phyloP scores from a whole-genome alignment of 2,113 vertebrate species.

The Lonchura striata region DNA sequence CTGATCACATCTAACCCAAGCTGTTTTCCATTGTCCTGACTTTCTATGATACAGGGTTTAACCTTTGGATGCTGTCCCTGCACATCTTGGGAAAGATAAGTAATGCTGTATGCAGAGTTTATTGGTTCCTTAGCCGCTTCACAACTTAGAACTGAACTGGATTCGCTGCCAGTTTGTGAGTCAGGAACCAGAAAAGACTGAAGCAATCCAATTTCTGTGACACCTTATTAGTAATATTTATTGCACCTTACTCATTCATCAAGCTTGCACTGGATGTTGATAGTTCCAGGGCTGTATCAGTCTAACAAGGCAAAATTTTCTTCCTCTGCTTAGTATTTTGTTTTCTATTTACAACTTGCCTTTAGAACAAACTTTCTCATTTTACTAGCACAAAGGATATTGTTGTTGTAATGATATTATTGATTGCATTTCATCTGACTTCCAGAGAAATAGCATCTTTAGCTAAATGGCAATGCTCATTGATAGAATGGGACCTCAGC shows the following conservation, averaged over 20 bases:
- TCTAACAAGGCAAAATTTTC: background rate
- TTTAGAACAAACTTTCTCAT: background rate
- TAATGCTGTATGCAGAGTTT: background rate
- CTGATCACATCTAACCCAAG: background rate
- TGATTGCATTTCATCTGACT: background rate
- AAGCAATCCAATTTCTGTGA: slow-evolving; percentile 16
- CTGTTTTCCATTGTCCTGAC: background rate
- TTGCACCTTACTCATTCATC: slow-evolving; percentile 14
- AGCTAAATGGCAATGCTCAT: background rate
- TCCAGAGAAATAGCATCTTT: background rate
- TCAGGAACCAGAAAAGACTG: background rate
- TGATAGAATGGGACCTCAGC: background rate
- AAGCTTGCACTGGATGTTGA: background rate
- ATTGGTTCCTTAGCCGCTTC: background rate
- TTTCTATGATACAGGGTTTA: background rate
- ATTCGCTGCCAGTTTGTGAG: background rate
- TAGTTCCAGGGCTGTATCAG: background rate
- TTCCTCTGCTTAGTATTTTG: background rate
- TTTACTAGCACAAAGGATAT: background rate
- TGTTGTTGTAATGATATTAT: background rate
- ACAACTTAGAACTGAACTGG: background rate
- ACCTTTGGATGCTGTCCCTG: background rate
- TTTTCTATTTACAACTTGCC: background rate
- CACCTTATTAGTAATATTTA: slow-evolving; percentile 25
- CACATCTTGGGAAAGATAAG: background rate